These are phyloP conservation scores for Eupelmus urozonus DNA, from an alignment of 2,888 invertebrate genomes.

Conservation along the genomic window DNA sequence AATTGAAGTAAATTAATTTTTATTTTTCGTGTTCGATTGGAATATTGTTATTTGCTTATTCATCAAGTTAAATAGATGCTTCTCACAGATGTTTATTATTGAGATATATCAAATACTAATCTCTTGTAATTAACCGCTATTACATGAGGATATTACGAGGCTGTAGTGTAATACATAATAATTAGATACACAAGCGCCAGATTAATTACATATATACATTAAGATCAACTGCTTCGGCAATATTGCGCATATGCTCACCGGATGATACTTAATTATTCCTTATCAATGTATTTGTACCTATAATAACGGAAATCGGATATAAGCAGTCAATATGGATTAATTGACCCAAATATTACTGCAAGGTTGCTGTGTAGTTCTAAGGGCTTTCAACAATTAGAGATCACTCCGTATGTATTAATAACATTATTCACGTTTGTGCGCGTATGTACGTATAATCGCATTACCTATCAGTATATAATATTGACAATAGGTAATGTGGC, in stretches of 20 bases:
- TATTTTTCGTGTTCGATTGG: not conserved
- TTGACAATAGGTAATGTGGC: too few species aligned
- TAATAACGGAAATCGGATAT: constrained; percentile 47
- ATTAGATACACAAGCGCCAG: not conserved
- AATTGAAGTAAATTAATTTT: not conserved
- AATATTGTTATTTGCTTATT: too few species aligned
- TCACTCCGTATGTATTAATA: not conserved
- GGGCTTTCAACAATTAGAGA: constrained; percentile 35
- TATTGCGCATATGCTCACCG: constrained; percentile 18
- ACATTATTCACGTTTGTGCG: not conserved
- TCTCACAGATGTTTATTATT: too few species aligned
- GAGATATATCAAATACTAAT: too few species aligned
- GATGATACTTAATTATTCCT: constrained; percentile 57
- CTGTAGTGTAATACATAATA: constrained; percentile 19
- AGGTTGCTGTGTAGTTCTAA: constrained; percentile 16
- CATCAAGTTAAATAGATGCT: not conserved
- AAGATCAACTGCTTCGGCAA: constrained; percentile 41
- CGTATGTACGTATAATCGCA: not conserved
- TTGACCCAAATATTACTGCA: constrained; percentile 41
- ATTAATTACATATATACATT: constrained; percentile 39
- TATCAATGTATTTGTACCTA: constrained; percentile 37
- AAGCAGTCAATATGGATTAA: constrained; percentile 46
- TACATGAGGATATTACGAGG: not conserved
- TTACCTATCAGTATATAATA: too few species aligned
- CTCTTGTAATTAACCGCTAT: not conserved